These are phyloP conservation scores for Ceratina australensis DNA, from an alignment of 1,140 invertebrate species.

Conservation along the genomic window DNA sequence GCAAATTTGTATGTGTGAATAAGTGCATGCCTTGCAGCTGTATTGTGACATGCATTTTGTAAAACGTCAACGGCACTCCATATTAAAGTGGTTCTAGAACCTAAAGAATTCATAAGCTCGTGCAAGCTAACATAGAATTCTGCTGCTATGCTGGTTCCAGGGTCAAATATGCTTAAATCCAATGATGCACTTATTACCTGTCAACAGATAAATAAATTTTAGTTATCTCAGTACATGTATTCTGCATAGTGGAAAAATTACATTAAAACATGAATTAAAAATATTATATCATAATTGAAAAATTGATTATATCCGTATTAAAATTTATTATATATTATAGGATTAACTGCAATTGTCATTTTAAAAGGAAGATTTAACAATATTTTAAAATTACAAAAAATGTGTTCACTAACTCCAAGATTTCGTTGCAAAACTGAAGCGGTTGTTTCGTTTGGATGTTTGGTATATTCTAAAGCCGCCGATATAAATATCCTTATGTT, in stretches of 20 bases:
- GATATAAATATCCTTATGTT: constrained; percentile 77
- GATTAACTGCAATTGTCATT: background rate
- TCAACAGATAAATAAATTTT: constrained; percentile 40
- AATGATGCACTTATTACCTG: constrained; percentile 78
- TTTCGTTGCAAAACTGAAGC: constrained; percentile 76
- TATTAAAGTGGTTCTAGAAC: constrained; percentile 69
- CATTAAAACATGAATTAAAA: background rate
- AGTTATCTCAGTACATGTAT: background rate
- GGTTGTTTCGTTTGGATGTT: constrained; percentile 75
- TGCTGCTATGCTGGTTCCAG: constrained; percentile 73
- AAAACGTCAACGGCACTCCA: constrained; percentile 84
- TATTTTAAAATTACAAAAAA: background rate
- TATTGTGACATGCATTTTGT: constrained; percentile 81
- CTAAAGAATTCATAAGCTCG: constrained; percentile 73
- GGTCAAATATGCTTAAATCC: constrained; percentile 80
- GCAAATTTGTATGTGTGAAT: constrained; percentile 86
- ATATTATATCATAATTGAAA: background rate
- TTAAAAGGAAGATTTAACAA: background rate
- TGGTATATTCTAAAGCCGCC: constrained; percentile 74
- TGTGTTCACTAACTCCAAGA: constrained; percentile 75
- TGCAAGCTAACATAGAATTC: constrained; percentile 81
- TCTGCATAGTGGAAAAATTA: background rate
- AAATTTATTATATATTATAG: background rate
- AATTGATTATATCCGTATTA: background rate
- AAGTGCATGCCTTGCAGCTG: constrained; percentile 81